Evolutionary conservation across 2,797 vertebrate species (phyloP).

Genomic region (Pyrrhura leucotis): DNA sequence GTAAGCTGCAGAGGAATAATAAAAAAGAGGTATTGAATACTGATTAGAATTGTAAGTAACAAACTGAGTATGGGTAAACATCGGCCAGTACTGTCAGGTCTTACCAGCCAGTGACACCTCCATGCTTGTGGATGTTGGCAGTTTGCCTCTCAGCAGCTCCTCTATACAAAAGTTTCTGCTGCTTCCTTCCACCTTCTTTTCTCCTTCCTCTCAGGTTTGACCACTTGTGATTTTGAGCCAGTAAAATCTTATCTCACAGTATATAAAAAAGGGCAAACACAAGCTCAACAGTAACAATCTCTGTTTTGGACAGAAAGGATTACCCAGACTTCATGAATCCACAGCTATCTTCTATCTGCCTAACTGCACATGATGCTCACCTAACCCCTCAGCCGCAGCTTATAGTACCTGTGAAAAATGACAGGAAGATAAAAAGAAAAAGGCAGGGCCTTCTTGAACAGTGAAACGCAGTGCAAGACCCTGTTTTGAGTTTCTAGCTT

Average conservation of each 20-base stretch:
- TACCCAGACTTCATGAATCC: not conserved
- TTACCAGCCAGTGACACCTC: not conserved
- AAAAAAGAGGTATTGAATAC: not conserved
- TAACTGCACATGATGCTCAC: not conserved
- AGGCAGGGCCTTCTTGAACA: not conserved
- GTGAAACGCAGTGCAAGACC: not conserved
- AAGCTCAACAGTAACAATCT: not conserved
- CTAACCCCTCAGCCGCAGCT: not conserved
- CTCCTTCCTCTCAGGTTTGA: not conserved
- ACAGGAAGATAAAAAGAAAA: not conserved
- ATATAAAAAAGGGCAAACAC: not conserved
- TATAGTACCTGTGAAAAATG: not conserved
- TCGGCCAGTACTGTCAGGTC: not conserved
- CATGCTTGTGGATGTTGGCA: not conserved
- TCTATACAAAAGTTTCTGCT: not conserved
- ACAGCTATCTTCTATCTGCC: not conserved
- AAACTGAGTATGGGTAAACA: not conserved
- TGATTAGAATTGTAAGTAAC: not conserved
- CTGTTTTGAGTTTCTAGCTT: not conserved
- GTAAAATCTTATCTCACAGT: not conserved
- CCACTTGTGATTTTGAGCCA: not conserved
- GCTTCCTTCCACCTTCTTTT: accelerated
- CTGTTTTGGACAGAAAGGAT: not conserved
- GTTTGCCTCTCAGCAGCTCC: not conserved
- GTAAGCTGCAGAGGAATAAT: not conserved